These are phyloP conservation scores for Acanthosepion lycidas DNA, from an alignment of 2,888 invertebrate species.

Conservation along the genomic window DNA sequence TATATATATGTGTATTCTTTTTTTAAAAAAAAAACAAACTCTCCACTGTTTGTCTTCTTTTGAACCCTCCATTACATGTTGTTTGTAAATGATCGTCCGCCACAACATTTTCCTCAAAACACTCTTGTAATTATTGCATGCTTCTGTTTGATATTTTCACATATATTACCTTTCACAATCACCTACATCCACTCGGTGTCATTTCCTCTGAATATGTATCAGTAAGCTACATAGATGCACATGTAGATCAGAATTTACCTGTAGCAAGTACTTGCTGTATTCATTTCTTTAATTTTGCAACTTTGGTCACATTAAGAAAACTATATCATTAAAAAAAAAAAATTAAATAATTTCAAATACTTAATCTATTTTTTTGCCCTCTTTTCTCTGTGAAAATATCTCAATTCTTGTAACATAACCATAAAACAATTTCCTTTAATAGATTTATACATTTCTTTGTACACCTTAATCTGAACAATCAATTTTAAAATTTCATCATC, in stretches of 20 bases:
- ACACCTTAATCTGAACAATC: too few species aligned
- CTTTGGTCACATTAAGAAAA: not conserved
- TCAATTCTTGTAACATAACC: too few species aligned
- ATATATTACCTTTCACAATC: not conserved
- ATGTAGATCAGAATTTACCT: not conserved
- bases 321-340: too few species aligned
- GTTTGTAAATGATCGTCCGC: not conserved
- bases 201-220: not conserved
- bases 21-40: not conserved
- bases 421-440: too few species aligned
- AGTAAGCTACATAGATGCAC: not conserved
- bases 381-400: not conserved
- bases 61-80: not conserved
- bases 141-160: not conserved
- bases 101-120: conserved; percentile 2
- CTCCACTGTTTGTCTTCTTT: conserved; percentile 21
- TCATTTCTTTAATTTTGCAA: not conserved
- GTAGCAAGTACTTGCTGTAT: not conserved
- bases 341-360: not conserved
- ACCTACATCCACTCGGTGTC: not conserved
- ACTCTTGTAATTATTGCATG: not conserved
- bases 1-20: not conserved
- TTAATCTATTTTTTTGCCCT: not conserved
- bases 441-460: too few species aligned
- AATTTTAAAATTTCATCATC: too few species aligned